Evolutionary conservation across 2,113 vertebrate species (phyloP).

Genomic region (Melozone crissalis): DNA sequence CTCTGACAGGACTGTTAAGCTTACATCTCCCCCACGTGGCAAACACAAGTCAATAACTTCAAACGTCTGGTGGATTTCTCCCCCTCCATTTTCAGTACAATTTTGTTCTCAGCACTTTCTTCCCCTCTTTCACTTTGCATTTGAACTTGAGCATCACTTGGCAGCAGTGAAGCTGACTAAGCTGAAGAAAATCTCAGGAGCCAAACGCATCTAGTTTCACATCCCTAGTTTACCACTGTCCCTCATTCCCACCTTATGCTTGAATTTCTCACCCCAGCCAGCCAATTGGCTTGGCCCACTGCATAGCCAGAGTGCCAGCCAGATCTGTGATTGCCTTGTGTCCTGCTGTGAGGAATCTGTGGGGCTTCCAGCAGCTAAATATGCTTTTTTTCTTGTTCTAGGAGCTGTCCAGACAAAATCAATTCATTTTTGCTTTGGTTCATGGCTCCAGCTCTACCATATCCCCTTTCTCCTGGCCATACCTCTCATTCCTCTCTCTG

Average conservation of each 20-base stretch:
- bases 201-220: not conserved
- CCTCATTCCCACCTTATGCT: not conserved
- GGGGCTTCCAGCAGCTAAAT: constrained; percentile 10
- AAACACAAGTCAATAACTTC: not conserved
- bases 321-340: not conserved
- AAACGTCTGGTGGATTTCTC: not conserved
- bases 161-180: not conserved
- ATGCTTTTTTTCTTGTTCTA: not conserved
- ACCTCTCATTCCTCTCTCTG: not conserved
- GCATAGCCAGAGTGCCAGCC: not conserved
- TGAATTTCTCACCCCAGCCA: constrained; percentile 4
- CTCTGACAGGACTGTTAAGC: not conserved
- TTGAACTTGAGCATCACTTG: not conserved
- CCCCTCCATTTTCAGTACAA: not conserved
- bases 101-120: not conserved
- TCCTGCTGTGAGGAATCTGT: constrained; percentile 5
- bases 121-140: not conserved
- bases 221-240: not conserved
- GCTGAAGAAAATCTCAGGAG: not conserved
- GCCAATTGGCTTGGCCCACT: not conserved
- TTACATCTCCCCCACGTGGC: constrained; percentile 30
- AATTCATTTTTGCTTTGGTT: not conserved
- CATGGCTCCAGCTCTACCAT: not conserved
- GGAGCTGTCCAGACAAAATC: not conserved
- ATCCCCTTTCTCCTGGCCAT: not conserved